A percentile compares a stretch with the other conserved stretches of the same genome.
Conservation (phyloP, 1,140 invertebrate genomes). For the Zelostemma sp. region DNA sequence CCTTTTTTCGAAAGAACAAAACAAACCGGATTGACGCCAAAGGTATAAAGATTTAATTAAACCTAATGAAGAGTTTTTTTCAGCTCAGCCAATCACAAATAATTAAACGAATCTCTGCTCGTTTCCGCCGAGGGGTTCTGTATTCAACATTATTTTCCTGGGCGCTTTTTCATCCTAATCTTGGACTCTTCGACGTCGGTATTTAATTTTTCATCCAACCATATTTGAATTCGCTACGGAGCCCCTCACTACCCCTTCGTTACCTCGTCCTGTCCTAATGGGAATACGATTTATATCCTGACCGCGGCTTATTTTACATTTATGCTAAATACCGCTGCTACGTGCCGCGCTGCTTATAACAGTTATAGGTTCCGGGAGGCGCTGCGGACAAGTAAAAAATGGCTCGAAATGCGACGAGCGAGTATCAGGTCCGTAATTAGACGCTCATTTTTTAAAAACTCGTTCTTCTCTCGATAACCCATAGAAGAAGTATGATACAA, state of each 20-base stretch:
- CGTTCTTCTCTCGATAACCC: no score
- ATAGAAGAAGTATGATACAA: no score
- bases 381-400: conserved; percentile 24
- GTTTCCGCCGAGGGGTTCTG: background rate
- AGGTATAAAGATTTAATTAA: background rate
- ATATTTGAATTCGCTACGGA: conserved; percentile 58
- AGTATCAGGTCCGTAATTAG: conserved; percentile 33
- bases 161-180: conserved; percentile 51
- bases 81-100: no score
- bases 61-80: no score
- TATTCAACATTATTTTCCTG: conserved; percentile 26
- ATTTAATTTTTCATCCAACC: conserved; percentile 65
- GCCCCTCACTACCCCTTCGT: conserved; percentile 18
- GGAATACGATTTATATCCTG: conserved; percentile 66
- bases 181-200: conserved; percentile 51
- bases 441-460: conserved; percentile 1
- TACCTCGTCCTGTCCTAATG: conserved; percentile 57
- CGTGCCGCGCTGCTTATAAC: conserved; percentile 38
- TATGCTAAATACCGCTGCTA: conserved; percentile 61
- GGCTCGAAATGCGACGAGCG: conserved; percentile 12
- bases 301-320: conserved; percentile 65
- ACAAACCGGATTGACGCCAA: background rate
- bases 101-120: no score
- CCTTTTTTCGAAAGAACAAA: background rate
- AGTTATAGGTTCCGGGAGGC: conserved; percentile 34